Percentiles rank a stretch among this genome's conserved stretches.
Evolutionary conservation across 2,113 vertebrate genomes (phyloP).

Genomic region (Tetrax tetrax): DNA sequence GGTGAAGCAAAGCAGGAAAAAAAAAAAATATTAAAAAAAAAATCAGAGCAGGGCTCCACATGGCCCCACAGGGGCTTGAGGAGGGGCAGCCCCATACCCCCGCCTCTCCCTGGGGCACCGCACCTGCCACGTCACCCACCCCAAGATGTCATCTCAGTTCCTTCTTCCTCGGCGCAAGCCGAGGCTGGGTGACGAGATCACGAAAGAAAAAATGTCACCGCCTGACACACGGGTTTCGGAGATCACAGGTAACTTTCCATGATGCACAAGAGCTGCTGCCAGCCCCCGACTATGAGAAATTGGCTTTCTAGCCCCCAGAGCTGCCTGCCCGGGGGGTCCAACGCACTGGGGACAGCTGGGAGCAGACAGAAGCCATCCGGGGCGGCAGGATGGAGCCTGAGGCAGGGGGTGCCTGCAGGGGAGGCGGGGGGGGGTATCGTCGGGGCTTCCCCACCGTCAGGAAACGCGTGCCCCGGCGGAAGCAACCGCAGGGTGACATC

Average conservation of each 20-base stretch:
- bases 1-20: not conserved
- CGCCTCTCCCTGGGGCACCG: not conserved
- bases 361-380: not conserved
- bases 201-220: not conserved
- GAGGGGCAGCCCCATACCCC: not conserved
- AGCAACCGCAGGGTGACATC: not conserved
- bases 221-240: not conserved
- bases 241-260: slow-evolving; percentile 47
- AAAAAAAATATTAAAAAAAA: not conserved
- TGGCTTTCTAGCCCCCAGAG: not conserved
- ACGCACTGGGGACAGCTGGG: accelerated
- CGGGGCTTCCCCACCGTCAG: not conserved
- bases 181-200: not conserved
- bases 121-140: not conserved
- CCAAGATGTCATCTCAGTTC: not conserved
- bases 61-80: not conserved
- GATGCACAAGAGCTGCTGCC: slow-evolving; percentile 1
- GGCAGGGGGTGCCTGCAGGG: not conserved
- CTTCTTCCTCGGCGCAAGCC: not conserved
- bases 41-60: not conserved
- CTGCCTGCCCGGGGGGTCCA: not conserved
- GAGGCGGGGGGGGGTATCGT: not conserved
- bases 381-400: not conserved
- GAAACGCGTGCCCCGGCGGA: not conserved
- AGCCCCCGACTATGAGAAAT: not conserved